Conservation (phyloP, 2,113 vertebrate species). For the Etia nguti region DNA sequence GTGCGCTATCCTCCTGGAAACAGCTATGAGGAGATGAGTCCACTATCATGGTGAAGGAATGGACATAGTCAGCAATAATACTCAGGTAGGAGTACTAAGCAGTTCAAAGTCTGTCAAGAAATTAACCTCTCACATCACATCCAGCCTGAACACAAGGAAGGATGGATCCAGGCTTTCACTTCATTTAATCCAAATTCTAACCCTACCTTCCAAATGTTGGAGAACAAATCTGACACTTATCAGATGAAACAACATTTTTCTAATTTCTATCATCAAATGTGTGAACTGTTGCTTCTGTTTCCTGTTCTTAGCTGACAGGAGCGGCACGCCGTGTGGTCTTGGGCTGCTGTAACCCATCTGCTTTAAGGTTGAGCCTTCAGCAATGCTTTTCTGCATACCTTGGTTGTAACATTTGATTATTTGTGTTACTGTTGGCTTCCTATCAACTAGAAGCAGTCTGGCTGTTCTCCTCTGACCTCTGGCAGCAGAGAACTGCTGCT, state of each 20-base stretch:
- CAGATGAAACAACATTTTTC: background rate
- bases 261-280: background rate
- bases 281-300: background rate
- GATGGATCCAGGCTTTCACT: background rate
- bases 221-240: background rate
- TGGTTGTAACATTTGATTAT: background rate
- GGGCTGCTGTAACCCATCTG: background rate
- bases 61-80: background rate
- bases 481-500: background rate
- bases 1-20: background rate
- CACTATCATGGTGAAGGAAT: background rate
- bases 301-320: background rate
- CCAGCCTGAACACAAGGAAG: background rate
- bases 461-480: background rate
- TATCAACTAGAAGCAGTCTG: background rate
- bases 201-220: background rate
- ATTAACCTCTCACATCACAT: background rate
- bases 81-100: background rate
- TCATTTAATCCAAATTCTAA: background rate
- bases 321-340: background rate
- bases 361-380: background rate
- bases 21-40: background rate
- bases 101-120: rapidly evolving
- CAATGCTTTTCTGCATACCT: background rate
- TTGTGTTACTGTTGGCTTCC: background rate